These are phyloP conservation scores for Tichodroma muraria DNA, from an alignment of 2,113 vertebrate species.

Conservation along the genomic window DNA sequence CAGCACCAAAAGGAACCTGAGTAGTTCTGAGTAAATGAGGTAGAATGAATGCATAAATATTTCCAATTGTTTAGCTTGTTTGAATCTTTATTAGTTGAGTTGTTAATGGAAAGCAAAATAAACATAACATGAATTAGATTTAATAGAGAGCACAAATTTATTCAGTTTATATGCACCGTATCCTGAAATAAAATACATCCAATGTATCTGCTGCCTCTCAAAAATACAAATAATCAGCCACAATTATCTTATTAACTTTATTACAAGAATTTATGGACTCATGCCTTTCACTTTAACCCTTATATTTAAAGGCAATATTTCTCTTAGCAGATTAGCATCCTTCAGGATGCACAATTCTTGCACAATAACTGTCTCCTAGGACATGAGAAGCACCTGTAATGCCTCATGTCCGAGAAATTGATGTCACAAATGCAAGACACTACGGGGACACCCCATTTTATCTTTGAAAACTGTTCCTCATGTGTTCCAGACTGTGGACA, in stretches of 20 bases:
- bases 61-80: neutral
- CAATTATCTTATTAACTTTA: neutral
- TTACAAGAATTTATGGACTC: neutral
- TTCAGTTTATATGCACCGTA: neutral
- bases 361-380: neutral
- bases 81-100: neutral
- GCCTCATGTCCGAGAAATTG: neutral
- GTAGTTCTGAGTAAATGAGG: neutral
- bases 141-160: neutral
- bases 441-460: neutral
- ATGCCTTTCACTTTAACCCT: neutral
- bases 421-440: neutral
- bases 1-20: neutral
- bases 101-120: neutral
- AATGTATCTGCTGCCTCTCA: neutral
- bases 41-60: neutral
- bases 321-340: neutral
- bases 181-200: neutral
- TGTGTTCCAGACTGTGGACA: neutral
- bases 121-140: neutral
- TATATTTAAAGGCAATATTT: neutral
- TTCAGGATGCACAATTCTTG: neutral
- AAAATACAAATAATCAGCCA: neutral
- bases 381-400: neutral
- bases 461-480: neutral